Evolutionary conservation across 1,140 invertebrate genomes (phyloP).

Genomic region (Trachymyrmex septentrionalis): DNA sequence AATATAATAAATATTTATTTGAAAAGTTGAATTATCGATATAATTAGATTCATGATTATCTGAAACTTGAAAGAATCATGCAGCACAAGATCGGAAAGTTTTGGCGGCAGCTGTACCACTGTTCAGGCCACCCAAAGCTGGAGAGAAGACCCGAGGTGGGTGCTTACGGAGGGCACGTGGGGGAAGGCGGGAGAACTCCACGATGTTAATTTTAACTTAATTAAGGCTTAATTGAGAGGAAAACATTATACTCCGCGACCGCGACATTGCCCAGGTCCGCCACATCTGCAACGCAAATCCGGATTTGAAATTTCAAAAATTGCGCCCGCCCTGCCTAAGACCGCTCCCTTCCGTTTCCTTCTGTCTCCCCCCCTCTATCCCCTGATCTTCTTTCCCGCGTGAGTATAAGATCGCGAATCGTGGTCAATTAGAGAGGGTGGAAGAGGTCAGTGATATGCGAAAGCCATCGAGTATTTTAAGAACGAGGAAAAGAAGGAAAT

Average conservation of each 20-base stretch:
- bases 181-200: slow-evolving; percentile 82
- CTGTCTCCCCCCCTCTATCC: background rate
- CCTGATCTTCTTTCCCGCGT: slow-evolving; percentile 42
- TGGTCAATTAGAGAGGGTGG: slow-evolving; percentile 84
- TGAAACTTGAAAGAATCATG: background rate
- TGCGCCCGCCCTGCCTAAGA: slow-evolving; percentile 70
- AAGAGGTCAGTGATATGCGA: slow-evolving; percentile 68
- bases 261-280: slow-evolving; percentile 82
- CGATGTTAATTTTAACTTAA: slow-evolving; percentile 88
- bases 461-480: slow-evolving; percentile 50
- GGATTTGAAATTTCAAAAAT: slow-evolving; percentile 84
- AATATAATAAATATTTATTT: background rate
- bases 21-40: background rate
- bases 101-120: slow-evolving; percentile 81
- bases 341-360: slow-evolving; percentile 52
- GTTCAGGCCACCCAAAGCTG: slow-evolving; percentile 85
- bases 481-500: slow-evolving; percentile 3
- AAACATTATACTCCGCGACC: slow-evolving; percentile 86
- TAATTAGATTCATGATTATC: slow-evolving; percentile 10
- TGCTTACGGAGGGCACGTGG: slow-evolving; percentile 76
- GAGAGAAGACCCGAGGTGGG: slow-evolving; percentile 81
- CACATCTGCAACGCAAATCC: slow-evolving; percentile 87
- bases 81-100: slow-evolving; percentile 57
- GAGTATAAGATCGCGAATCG: slow-evolving; percentile 82
- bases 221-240: slow-evolving; percentile 87